phyloP scores from a whole-genome alignment of 2,113 vertebrate genomes.

The Xenopus tropicalis region UCB_Xtro_10.0 CM004446.2:86614001-86614500 shows the following conservation, averaged over 20 bases:
- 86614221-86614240: neutral
- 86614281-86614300: slow-evolving; percentile 10
- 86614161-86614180: too few species aligned
- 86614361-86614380: slow-evolving; percentile 10
- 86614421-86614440: neutral
- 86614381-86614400: slow-evolving; percentile 17
- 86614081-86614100: too few species aligned
- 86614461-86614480: neutral
- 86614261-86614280: slow-evolving; percentile 15
- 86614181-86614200: too few species aligned
- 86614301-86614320: slow-evolving; percentile 14
- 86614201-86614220: too few species aligned
- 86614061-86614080: too few species aligned
- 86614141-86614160: too few species aligned
- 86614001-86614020: too few species aligned
- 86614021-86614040: too few species aligned
- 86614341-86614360: slow-evolving; percentile 15
- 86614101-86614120: too few species aligned
- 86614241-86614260: neutral
- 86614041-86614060: too few species aligned
- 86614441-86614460: slow-evolving; percentile 1
- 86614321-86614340: slow-evolving; percentile 15
- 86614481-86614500: slow-evolving; percentile 1
- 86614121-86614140: too few species aligned
- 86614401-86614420: neutral